Percentiles rank a stretch among this genome's conserved stretches.
Conservation (phyloP, 92 coral and sea anemone species). For the Actinernus sp. region DNA sequence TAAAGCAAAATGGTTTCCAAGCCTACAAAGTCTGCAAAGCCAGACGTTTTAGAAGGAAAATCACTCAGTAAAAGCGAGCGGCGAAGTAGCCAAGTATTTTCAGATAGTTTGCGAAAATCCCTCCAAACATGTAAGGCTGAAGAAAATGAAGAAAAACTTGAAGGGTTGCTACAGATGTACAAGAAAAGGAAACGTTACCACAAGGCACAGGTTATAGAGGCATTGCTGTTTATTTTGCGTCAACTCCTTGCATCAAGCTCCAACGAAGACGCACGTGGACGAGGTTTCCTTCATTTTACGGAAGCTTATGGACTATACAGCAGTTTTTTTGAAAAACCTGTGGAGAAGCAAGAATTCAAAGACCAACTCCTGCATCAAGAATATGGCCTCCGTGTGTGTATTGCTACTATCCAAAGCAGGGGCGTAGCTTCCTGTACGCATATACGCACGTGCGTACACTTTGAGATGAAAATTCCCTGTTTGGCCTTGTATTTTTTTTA, state of each 20-base stretch:
- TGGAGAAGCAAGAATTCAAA: slow-evolving; percentile 34
- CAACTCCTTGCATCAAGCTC: slow-evolving; percentile 54
- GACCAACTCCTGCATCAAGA: slow-evolving; percentile 38
- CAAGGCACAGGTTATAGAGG: slow-evolving; percentile 40
- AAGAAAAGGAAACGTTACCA: slow-evolving; percentile 20
- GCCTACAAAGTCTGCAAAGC: too few species aligned
- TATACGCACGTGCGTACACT: too few species aligned
- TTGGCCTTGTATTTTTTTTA: too few species aligned
- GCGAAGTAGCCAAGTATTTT: slow-evolving; percentile 4
- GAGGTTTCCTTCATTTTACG: slow-evolving; percentile 36
- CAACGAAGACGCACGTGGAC: slow-evolving; percentile 12
- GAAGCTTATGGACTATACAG: slow-evolving; percentile 54
- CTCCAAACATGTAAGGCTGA: slow-evolving; percentile 49
- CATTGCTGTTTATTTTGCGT: slow-evolving; percentile 47
- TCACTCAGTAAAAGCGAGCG: slow-evolving; percentile 12
- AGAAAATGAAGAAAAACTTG: slow-evolving; percentile 59
- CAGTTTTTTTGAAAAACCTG: slow-evolving; percentile 42
- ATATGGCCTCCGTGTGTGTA: slow-evolving; percentile 58
- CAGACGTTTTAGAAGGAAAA: not conserved
- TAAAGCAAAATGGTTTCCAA: too few species aligned
- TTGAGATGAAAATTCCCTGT: too few species aligned
- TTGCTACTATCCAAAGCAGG: slow-evolving; percentile 46
- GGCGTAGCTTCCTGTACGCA: too few species aligned
- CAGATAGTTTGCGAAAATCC: slow-evolving; percentile 18
- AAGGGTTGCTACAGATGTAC: slow-evolving; percentile 35